Conservation (phyloP, 2,113 vertebrate species). For the Pleuronectes platessa region DNA sequence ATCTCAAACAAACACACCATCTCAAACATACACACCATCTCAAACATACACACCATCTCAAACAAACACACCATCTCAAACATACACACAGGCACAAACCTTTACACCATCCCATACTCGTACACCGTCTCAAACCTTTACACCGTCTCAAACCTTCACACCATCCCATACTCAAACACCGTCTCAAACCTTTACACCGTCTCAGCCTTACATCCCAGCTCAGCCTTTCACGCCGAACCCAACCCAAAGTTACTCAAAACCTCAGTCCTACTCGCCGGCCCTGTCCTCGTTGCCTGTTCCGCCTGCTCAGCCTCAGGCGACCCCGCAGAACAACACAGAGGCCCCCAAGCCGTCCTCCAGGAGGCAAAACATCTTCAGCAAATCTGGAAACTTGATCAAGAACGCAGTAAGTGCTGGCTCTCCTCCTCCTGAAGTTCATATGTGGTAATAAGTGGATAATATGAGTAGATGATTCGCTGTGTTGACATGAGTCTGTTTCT, state of each 20-base stretch:
- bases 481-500: neutral
- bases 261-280: no score
- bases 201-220: no score
- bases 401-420: slow-evolving; percentile 64
- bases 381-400: slow-evolving; percentile 78
- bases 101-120: no score
- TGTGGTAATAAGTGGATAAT: neutral
- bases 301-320: neutral
- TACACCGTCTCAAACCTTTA: no score
- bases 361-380: slow-evolving; percentile 76
- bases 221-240: no score
- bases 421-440: neutral
- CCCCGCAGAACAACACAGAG: slow-evolving; percentile 34
- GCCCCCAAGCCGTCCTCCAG: slow-evolving; percentile 32
- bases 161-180: neutral
- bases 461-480: no score
- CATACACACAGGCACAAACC: no score
- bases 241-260: no score
- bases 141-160: neutral
- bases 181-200: neutral
- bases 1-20: no score
- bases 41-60: neutral
- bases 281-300: neutral
- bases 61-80: neutral
- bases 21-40: no score